Conservation (phyloP, 2,797 vertebrate genomes). For the Muscicapa striata region DNA sequence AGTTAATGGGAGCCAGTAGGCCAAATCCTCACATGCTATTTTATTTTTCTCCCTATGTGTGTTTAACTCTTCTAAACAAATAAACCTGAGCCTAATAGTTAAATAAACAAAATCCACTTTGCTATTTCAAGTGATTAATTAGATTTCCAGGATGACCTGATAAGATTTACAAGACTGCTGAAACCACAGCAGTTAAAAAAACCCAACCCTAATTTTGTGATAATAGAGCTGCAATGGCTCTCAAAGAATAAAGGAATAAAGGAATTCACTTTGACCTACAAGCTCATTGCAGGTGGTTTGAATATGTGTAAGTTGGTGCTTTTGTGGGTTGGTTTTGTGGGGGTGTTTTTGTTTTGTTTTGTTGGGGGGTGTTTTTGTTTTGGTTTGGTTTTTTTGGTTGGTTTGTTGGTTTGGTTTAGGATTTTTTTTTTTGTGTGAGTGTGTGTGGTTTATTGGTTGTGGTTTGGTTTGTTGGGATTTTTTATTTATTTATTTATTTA, state of each 20-base stretch:
- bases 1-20: not conserved
- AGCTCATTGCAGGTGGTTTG: not conserved
- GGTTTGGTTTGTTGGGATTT: not conserved
- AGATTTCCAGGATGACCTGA: not conserved
- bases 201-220: accelerated
- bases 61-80: not conserved
- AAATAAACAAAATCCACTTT: not conserved
- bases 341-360: too few species aligned
- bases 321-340: not conserved
- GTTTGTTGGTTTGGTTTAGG: too few species aligned
- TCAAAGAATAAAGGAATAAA: not conserved
- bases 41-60: not conserved
- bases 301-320: not conserved
- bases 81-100: not conserved
- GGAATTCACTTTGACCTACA: not conserved
- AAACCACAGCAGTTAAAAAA: not conserved
- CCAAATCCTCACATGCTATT: not conserved
- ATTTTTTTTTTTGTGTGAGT: not conserved
- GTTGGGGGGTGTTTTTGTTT: too few species aligned
- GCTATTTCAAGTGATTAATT: not conserved
- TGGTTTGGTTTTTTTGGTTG: too few species aligned
- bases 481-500: too few species aligned
- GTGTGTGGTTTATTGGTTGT: not conserved
- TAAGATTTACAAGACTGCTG: not conserved
- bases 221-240: not conserved